A percentile compares a stretch with the other conserved stretches of the same genome.
Evolutionary conservation across 2,113 vertebrate species (phyloP).

Genomic region (Triplophysa dalaica): DNA sequence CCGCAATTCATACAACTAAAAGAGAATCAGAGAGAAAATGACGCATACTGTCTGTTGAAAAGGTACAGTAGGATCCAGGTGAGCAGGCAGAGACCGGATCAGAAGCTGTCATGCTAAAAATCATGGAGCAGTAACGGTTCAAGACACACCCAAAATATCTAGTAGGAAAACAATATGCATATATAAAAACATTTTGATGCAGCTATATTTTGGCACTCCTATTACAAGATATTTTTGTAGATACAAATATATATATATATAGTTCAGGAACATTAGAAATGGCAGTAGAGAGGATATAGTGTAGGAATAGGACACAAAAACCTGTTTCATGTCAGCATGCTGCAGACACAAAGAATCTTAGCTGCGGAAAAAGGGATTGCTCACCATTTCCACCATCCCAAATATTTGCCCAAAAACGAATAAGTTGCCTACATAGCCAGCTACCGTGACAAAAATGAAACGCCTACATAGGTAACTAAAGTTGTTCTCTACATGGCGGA

Average conservation of each 20-base stretch:
- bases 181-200: conserved; percentile 59
- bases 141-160: conserved; percentile 37
- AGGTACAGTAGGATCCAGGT: conserved; percentile 3
- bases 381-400: conserved; percentile 5
- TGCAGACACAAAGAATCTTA: conserved; percentile 53
- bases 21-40: background rate
- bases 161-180: conserved; percentile 49
- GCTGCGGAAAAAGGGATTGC: conserved; percentile 18
- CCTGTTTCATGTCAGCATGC: conserved; percentile 58
- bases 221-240: conserved; percentile 62
- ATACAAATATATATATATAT: conserved; percentile 66
- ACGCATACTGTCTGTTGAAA: conserved; percentile 1
- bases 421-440: background rate
- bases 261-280: conserved; percentile 63
- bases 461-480: too few relatives aligned
- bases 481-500: too few relatives aligned
- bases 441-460: background rate
- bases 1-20: background rate
- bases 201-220: conserved; percentile 73
- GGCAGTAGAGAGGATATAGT: conserved; percentile 57
- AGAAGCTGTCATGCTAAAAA: conserved; percentile 45
- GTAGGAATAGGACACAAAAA: conserved; percentile 57
- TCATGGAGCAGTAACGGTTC: conserved; percentile 9
- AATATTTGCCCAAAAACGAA: conserved; percentile 1
- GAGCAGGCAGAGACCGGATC: conserved; percentile 11